Evolutionary conservation across 2,113 vertebrate genomes (phyloP).

Genomic region (Carassius carassius): DNA sequence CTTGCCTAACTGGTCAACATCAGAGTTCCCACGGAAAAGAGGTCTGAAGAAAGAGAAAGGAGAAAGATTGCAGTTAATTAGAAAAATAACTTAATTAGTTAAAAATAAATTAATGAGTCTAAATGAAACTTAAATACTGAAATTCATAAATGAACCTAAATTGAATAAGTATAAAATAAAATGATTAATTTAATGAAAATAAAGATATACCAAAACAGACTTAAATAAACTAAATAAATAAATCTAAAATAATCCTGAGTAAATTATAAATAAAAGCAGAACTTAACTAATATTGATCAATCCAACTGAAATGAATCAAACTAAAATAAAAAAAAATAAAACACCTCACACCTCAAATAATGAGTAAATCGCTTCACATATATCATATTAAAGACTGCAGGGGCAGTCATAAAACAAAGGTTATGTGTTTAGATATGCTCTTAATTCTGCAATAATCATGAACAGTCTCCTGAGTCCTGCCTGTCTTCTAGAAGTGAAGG

Average conservation of each 20-base stretch:
- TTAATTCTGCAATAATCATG: neutral
- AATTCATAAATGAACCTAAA: neutral
- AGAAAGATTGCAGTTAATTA: neutral
- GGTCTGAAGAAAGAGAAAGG: constrained; percentile 75
- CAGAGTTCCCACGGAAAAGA: constrained; percentile 95
- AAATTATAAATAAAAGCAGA: neutral
- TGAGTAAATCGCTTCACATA: neutral
- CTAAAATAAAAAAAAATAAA: neutral
- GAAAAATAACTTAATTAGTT: too few relatives aligned
- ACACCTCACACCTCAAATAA: too few relatives aligned
- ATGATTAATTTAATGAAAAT: neutral
- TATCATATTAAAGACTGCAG: neutral
- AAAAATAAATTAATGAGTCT: neutral
- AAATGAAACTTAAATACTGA: neutral
- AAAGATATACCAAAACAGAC: neutral
- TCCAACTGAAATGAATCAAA: neutral
- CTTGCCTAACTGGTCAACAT: constrained; percentile 98
- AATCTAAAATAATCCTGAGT: neutral
- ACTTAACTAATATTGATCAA: neutral
- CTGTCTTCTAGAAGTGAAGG: constrained; percentile 28
- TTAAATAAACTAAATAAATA: neutral
- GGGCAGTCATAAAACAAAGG: neutral
- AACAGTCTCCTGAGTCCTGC: neutral
- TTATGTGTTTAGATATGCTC: neutral
- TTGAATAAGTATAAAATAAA: neutral